Conservation (phyloP, 1,140 invertebrate genomes). For the Drosophila aff. region DNA sequence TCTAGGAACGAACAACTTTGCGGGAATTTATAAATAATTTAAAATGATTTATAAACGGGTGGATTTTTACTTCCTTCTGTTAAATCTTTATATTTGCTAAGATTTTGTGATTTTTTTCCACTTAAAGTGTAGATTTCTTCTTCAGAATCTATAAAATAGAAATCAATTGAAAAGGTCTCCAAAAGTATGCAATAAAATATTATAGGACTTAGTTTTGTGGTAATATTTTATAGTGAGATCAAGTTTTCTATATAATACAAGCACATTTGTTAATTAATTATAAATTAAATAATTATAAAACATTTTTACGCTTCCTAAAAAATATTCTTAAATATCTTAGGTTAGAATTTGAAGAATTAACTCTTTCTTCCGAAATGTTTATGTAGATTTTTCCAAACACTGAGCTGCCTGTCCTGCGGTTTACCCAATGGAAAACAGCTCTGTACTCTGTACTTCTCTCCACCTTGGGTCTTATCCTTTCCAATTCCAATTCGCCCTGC, state of each 20-base stretch:
- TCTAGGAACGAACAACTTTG: not conserved
- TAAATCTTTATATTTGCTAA: not conserved
- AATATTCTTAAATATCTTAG: not conserved
- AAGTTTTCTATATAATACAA: not conserved
- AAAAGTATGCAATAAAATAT: constrained; percentile 2
- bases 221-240: not conserved
- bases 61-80: not conserved
- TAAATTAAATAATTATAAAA: not conserved
- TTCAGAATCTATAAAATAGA: not conserved
- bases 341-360: not conserved
- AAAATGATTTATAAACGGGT: not conserved
- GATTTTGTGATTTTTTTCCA: not conserved
- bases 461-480: not conserved
- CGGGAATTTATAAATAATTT: not conserved
- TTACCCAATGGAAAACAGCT: not conserved
- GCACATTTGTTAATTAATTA: not conserved
- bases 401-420: not conserved
- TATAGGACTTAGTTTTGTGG: not conserved
- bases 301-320: not conserved
- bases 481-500: constrained; percentile 8
- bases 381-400: not conserved
- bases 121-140: not conserved
- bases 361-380: not conserved
- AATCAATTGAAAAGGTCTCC: not conserved
- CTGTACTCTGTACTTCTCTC: not conserved